phyloP scores from a whole-genome alignment of 2,797 vertebrate genomes.

The Argyrosomus regius region DNA sequence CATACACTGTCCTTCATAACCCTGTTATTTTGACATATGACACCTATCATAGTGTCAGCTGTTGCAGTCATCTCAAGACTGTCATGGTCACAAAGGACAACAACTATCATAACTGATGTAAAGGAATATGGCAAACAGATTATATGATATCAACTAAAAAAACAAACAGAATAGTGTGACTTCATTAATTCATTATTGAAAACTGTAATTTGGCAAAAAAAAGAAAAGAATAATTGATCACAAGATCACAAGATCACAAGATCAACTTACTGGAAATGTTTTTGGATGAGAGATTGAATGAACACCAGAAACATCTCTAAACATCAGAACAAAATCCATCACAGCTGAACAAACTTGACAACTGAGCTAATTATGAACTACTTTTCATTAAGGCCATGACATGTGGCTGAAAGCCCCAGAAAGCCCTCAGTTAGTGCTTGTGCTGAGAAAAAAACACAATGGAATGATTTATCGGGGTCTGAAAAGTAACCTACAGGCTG shows the following conservation, averaged over 20 bases:
- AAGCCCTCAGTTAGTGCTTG: too few relatives aligned
- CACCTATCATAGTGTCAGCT: not conserved
- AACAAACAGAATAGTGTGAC: too few relatives aligned
- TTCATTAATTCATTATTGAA: too few relatives aligned
- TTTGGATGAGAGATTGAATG: not conserved
- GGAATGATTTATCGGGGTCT: not conserved
- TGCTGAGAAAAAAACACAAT: not conserved
- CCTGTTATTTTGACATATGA: not conserved
- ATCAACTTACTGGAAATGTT: too few relatives aligned
- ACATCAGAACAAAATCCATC: not conserved
- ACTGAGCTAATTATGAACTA: not conserved
- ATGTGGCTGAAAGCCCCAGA: not conserved
- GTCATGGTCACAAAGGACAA: not conserved
- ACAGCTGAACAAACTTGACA: conserved; percentile 10
- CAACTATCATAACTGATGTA: not conserved
- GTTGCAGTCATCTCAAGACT: not conserved
- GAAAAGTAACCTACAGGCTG: not conserved
- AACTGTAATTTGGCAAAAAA: too few relatives aligned
- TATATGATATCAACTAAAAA: not conserved
- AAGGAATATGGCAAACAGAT: not conserved
- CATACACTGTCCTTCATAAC: not conserved
- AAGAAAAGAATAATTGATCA: too few relatives aligned
- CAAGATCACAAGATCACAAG: too few relatives aligned
- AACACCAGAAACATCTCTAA: not conserved
- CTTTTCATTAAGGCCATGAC: not conserved